Percentiles rank a stretch among this genome's conserved stretches.
Conservation (phyloP, 2,797 vertebrate genomes). For the Lacerta agilis region DNA sequence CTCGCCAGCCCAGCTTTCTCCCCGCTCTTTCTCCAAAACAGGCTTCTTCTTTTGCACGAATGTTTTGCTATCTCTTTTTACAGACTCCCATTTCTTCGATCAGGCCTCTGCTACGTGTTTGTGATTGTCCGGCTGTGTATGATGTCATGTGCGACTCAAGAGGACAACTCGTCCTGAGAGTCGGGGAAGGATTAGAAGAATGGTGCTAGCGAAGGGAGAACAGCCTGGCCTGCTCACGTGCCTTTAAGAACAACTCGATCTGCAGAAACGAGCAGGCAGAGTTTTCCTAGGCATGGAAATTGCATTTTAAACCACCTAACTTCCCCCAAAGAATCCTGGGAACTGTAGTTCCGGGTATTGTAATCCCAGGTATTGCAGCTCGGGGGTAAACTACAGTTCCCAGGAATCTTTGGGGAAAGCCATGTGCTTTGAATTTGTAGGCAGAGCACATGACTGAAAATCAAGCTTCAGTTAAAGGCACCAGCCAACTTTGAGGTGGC, state of each 20-base stretch:
- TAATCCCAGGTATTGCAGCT: background rate
- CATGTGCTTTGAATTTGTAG: too few relatives aligned
- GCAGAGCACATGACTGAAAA: background rate
- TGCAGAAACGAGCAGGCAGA: background rate
- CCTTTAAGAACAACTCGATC: background rate
- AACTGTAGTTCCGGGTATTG: too few relatives aligned
- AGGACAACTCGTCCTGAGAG: background rate
- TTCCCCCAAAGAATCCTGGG: too few relatives aligned
- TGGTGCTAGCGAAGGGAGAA: too few relatives aligned
- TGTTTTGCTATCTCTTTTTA: background rate
- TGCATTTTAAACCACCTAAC: too few relatives aligned
- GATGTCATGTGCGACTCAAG: background rate
- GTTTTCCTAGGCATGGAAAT: background rate
- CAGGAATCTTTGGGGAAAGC: too few relatives aligned
- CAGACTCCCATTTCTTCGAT: background rate
- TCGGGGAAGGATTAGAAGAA: background rate
- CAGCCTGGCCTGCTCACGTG: background rate
- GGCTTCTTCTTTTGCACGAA: too few relatives aligned
- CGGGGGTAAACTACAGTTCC: too few relatives aligned
- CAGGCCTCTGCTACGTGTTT: background rate
- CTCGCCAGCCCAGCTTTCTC: background rate
- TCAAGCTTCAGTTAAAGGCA: background rate
- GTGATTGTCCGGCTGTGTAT: background rate
- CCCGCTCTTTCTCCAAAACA: background rate
- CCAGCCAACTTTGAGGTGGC: background rate